Evolutionary conservation across 1,140 invertebrate species (phyloP), one percentile per base, ranked within the genome.

Genomic region (Chymomyza costata): DNA sequence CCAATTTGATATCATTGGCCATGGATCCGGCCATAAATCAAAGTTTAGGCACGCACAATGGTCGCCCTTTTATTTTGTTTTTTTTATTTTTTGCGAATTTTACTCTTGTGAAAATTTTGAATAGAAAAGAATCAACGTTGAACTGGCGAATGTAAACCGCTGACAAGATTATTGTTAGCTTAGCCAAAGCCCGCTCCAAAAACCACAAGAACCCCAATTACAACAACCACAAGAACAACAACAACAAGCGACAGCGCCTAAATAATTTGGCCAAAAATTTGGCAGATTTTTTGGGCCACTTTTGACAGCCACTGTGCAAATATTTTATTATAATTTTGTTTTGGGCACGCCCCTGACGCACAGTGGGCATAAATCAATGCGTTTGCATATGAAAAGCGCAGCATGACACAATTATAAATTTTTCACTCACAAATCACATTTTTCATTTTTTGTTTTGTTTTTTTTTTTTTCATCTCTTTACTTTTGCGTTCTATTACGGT

Each of bases 321-420:
- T 78, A 63, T 66, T 78, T 70, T 63, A 66, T 66, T 71, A 25
- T 25, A 25, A 3, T 25, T 25, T n/a, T n/a, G 21, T 71, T 32
- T 52, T 48, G 8, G 3, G 21, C 21, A 3, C 71, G 39, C 45
- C 51, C 30, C 31, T 46, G 34, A 48, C 52, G 51, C 63, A 50
- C 39, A 37, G 25, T 30, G 31, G 47, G 43, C 62, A 78, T 66
- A 76, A 76, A 78, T 76, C 71, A 76, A 62, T 37, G 50, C 11
- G 10, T 35, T 2, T 5, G 18, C 8, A 25, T 16, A 51, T 51
- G 18, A 25, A 25, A 34, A 10, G 28, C 6, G 17, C 16, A 11
- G 2, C 18, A 0, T 17, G 21, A 1, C 15, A 14, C 16, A 21
- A 41, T n/a, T n/a, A n/a, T 6, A n/a, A 41, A 7, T 32, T 52